A percentile compares a stretch with the other conserved stretches of the same genome.
Evolutionary conservation across 2,113 vertebrate genomes (phyloP).

Genomic region (Rhynchomys soricoides): DNA sequence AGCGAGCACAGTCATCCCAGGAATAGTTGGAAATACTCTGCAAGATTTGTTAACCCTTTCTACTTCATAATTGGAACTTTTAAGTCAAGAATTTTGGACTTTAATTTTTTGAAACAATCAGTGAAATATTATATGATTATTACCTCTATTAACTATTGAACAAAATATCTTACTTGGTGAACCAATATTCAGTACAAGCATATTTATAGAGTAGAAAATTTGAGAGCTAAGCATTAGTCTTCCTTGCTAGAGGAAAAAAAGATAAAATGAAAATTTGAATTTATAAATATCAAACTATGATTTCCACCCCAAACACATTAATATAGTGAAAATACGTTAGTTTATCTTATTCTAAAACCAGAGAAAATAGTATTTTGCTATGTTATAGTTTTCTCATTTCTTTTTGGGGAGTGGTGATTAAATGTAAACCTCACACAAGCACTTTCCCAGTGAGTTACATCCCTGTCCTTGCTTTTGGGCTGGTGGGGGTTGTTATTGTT

Average conservation of each 20-base stretch:
- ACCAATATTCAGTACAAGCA: background rate
- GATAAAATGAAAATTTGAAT: slow-evolving; percentile 27
- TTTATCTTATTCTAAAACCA: slow-evolving; percentile 3
- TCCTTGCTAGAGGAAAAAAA: background rate
- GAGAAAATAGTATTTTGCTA: background rate
- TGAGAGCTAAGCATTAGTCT: slow-evolving; percentile 24
- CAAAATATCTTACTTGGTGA: background rate
- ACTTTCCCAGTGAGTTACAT: background rate
- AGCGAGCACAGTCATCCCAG: background rate
- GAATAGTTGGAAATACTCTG: slow-evolving; percentile 43
- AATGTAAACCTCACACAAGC: background rate
- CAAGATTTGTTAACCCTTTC: slow-evolving; percentile 51
- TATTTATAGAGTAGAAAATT: background rate
- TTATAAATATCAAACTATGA: slow-evolving; percentile 4
- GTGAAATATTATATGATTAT: slow-evolving; percentile 11
- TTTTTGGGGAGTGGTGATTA: background rate
- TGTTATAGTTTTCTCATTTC: background rate
- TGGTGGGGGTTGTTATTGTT: too few relatives aligned
- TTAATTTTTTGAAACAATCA: slow-evolving; percentile 35
- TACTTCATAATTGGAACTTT: background rate
- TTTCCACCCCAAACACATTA: background rate
- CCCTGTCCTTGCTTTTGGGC: background rate
- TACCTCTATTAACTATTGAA: background rate
- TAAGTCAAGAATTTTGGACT: slow-evolving; percentile 41
- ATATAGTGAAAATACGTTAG: background rate